A percentile compares a stretch with the other conserved stretches of the same genome.
These are phyloP conservation scores for Platysternon megacephalum DNA, from an alignment of 2,113 vertebrate genomes.

Conservation along the genomic window DNA sequence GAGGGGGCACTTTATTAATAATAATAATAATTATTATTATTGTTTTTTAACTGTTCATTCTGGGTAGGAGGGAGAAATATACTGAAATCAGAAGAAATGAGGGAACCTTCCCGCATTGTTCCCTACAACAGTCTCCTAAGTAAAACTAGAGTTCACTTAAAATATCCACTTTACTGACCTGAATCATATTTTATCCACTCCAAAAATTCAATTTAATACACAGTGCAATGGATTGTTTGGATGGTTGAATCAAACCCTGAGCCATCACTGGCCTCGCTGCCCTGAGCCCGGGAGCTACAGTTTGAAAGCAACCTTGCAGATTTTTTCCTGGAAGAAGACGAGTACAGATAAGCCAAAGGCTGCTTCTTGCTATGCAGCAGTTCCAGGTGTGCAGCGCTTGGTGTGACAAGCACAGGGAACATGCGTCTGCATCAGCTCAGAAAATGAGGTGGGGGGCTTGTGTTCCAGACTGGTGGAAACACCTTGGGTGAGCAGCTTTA, in stretches of 20 bases:
- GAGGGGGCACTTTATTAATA: not conserved
- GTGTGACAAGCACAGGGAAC: fast-evolving
- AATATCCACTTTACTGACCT: not conserved
- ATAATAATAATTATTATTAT: fast-evolving
- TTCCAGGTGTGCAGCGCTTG: not conserved
- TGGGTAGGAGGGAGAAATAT: not conserved
- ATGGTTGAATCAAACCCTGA: not conserved
- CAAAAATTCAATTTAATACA: not conserved
- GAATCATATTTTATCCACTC: not conserved
- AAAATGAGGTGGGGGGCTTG: not conserved
- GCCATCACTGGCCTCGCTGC: not conserved
- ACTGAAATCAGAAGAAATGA: not conserved
- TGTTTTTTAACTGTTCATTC: not conserved
- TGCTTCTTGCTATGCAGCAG: fast-evolving
- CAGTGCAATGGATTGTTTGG: not conserved
- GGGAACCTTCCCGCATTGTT: not conserved
- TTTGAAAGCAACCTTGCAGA: not conserved
- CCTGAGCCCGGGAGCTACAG: fast-evolving
- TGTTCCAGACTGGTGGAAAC: not conserved
- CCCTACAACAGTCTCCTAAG: not conserved
- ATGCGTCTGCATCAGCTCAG: not conserved
- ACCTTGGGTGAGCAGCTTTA: not conserved
- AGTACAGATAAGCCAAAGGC: fast-evolving
- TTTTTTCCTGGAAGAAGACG: not conserved
- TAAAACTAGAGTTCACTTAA: not conserved